phyloP scores from a whole-genome alignment of 1,140 invertebrate genomes.

The Drosophila willistoni region DNA sequence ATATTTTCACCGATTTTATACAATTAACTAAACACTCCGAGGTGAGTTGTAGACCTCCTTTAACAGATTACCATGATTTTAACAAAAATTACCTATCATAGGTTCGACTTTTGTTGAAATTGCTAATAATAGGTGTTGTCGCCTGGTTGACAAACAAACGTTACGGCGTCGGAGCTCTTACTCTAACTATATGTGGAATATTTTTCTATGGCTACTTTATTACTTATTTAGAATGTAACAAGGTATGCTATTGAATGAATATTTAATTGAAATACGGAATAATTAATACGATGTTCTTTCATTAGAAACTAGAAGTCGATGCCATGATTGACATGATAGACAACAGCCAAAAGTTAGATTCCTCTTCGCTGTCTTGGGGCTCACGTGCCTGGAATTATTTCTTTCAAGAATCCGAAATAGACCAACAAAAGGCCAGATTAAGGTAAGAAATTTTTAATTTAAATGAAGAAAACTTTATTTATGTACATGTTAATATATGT shows the following conservation, averaged over 20 bases:
- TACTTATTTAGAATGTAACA: conserved; percentile 76
- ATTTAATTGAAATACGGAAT: background rate
- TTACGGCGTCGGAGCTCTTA: conserved; percentile 36
- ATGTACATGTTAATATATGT: background rate
- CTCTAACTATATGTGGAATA: conserved; percentile 43
- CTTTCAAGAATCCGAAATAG: background rate
- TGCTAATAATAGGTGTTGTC: conserved; percentile 22
- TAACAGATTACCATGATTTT: background rate
- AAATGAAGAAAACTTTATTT: background rate
- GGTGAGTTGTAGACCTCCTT: conserved; percentile 34
- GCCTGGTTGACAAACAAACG: conserved; percentile 54
- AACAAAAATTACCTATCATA: conserved; percentile 24
- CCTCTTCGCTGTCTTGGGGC: conserved; percentile 24
- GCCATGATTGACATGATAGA: conserved; percentile 63
- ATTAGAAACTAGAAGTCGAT: conserved; percentile 66
- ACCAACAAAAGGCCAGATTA: conserved; percentile 43
- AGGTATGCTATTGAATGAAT: conserved; percentile 39
- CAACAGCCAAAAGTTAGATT: conserved; percentile 26
- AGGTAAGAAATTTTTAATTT: conserved; percentile 21
- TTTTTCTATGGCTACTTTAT: conserved; percentile 65
- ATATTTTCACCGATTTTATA: conserved; percentile 57
- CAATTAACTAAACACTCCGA: conserved; percentile 59
- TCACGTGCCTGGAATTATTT: conserved; percentile 23
- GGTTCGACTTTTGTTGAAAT: conserved; percentile 61
- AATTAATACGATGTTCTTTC: background rate